phyloP scores from a whole-genome alignment of 2,113 vertebrate species.

The Axis porcinus region DNA sequence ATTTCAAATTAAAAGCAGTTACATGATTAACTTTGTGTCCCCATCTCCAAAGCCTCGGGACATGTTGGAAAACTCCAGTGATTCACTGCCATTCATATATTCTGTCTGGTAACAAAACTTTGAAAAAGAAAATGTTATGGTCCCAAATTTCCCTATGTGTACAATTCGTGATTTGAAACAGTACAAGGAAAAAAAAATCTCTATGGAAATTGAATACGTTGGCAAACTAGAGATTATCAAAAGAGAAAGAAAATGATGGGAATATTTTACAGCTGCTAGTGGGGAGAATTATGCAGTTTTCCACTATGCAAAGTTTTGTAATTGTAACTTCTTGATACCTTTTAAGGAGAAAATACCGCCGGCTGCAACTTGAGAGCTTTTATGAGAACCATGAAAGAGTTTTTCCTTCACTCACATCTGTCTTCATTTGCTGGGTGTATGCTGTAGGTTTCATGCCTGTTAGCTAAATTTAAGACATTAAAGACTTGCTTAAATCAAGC shows the following conservation, averaged over 20 bases:
- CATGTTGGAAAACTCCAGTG: not conserved
- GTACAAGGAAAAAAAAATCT: not conserved
- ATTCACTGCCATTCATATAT: not conserved
- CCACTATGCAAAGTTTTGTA: slow-evolving; percentile 55
- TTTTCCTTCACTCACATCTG: slow-evolving; percentile 66
- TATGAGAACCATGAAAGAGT: slow-evolving; percentile 65
- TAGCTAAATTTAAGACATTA: slow-evolving; percentile 22
- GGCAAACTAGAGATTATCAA: not conserved
- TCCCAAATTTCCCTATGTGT: not conserved
- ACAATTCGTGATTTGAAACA: slow-evolving; percentile 1
- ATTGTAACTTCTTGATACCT: slow-evolving; percentile 66
- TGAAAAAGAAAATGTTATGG: not conserved
- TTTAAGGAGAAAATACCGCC: slow-evolving; percentile 64
- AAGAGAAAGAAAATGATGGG: slow-evolving; percentile 30
- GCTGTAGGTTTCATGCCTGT: slow-evolving; percentile 52
- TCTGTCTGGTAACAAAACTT: not conserved
- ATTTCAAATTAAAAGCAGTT: slow-evolving; percentile 73
- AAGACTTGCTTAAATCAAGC: slow-evolving; percentile 29
- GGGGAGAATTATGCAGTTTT: slow-evolving; percentile 61
- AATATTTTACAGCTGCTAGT: slow-evolving; percentile 26
- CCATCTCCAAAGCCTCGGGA: slow-evolving; percentile 45
- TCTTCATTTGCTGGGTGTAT: slow-evolving; percentile 49
- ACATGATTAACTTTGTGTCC: slow-evolving; percentile 48
- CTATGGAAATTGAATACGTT: not conserved
- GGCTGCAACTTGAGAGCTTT: slow-evolving; percentile 62